Base-by-base conservation (phyloP, 2,113 vertebrate species). In the Prionailurus bengalensis region DNA sequence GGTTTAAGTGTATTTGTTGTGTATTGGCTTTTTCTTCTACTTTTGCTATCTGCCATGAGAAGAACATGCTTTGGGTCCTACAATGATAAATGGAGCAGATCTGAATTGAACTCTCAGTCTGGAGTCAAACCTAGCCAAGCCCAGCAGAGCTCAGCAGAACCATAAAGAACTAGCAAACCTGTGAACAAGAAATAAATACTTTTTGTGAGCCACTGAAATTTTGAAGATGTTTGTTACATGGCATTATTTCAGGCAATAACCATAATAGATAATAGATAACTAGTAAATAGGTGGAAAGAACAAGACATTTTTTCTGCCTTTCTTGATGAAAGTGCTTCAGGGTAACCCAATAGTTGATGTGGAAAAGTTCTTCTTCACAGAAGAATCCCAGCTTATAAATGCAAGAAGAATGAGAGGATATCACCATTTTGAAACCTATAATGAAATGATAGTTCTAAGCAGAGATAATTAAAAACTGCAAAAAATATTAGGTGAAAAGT, bases 401-500 rank as follows among this genome's bases (percentile, higher is more conserved):
- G 10, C 71, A 85, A 33, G 29, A 93, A 74, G 14, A 85, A 86
- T 71, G 29, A 61, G 33, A 66, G 10, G 19, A 78, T 91, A 65
- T 48, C 12, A 94, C 27, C 42, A 91, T 86, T 73, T 93, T 73
- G 23, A 76, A 71, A 21, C n/a, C 66, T 86, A 65, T n/a, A 91
- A 73, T 45, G 16, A 94, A 80, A 73, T 91, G 71, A 86, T 45
- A 95, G 27, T 68, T 95, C 58, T 91, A 87, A 33, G 45, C 21
- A 94, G 84, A 78, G 13, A 53, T 91, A 8, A 87, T 82, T 7
- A 85, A 89, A 70, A 93, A 73, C 11, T 91, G 68, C 21, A 73
- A 91, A 86, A 86, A 86, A 31, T 74, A 81, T 70, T 86, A 90
- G 15, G 14, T 81, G 48, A 93, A 79, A 95, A 90, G 19, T 25